Base-by-base conservation (phyloP, 2,888 invertebrate species). In the Lepidonotus clava region DNA sequence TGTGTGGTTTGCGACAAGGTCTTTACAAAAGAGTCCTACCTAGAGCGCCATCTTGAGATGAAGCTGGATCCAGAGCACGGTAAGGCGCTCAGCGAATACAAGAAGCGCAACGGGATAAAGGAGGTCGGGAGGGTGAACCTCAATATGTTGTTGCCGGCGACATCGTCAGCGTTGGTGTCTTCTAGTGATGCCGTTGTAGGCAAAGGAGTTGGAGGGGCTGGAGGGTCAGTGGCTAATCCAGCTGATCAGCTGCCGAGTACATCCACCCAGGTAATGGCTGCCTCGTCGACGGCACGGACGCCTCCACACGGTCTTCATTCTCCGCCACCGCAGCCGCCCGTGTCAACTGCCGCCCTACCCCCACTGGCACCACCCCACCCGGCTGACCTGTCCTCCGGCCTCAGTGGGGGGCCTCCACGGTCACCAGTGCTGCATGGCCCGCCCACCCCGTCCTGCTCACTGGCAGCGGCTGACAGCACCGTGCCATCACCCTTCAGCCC, bases 21-120 rank as follows among this genome's bases (percentile, higher is more conserved):
- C 80, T 89, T 89, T 86, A 88, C 89, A 0, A 89, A 89, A 86
- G 89, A 89, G 80, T 85, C 87, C 24, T 89, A 89, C 87, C 86
- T 89, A 84, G 83, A 87, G 84, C 88, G 89, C 21, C 89, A 89
- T 85, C 86, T 89, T 86, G 89, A 89, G 85, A 89, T 89, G 88
- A 89, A 89, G 51, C 86, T 88, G 14, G 89, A 89, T 86, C 86
- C 84, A 24, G 86, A 85, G 32, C 89, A 89, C 86, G 61, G 71
- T 24, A 71, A 40, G 14, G 88, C 67, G 5, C 86, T 89, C 28
- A 76, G 71, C n/a, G 87, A 87, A 32, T 84, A 51, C 84, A 41
- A 53, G n/a, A 53, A 84, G 61, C 34, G 83, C 36, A 76, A 76
- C 36, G 76, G 76, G 6, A 76, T 76, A 14, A 36, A 40, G 40